A percentile compares a stretch with the other conserved stretches of the same genome.
Evolutionary conservation across 2,888 invertebrate genomes (phyloP).

Genomic region (Drosophila infuscata): DNA sequence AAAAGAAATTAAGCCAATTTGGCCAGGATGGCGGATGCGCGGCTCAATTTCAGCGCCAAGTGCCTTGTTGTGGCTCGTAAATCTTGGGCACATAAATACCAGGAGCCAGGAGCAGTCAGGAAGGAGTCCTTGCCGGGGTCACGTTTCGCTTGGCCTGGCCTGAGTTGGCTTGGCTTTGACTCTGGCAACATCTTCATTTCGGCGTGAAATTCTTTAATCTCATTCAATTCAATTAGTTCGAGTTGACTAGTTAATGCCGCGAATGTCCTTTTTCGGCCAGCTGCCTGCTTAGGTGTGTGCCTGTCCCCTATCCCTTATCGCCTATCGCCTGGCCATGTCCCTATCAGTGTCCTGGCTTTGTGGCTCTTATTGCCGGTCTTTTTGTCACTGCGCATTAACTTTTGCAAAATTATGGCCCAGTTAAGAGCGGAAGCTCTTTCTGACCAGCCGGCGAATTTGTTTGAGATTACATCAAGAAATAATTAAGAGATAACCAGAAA

Average conservation of each 20-base stretch:
- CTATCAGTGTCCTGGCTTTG: slow-evolving; percentile 7
- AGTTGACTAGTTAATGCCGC: slow-evolving; percentile 82
- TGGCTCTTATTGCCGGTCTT: slow-evolving; percentile 25
- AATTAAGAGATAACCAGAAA: slow-evolving; percentile 37
- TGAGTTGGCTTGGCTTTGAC: slow-evolving; percentile 38
- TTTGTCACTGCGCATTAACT: slow-evolving; percentile 75
- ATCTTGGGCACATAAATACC: slow-evolving; percentile 82
- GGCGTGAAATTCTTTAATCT: slow-evolving; percentile 84
- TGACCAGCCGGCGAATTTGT: slow-evolving; percentile 24
- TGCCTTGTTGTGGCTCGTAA: slow-evolving; percentile 79
- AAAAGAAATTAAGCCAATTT: slow-evolving; percentile 85
- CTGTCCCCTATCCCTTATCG: neutral
- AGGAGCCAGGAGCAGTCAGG: slow-evolving; percentile 24
- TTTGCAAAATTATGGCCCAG: slow-evolving; percentile 78
- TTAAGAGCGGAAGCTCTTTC: slow-evolving; percentile 42
- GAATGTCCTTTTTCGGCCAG: slow-evolving; percentile 55
- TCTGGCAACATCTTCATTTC: slow-evolving; percentile 66
- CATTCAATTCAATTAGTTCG: slow-evolving; percentile 85
- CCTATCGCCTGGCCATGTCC: neutral
- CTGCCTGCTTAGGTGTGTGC: slow-evolving; percentile 55
- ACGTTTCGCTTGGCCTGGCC: slow-evolving; percentile 48
- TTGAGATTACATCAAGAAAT: slow-evolving; percentile 24
- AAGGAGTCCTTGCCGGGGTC: slow-evolving; percentile 16
- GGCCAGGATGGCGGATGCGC: slow-evolving; percentile 54
- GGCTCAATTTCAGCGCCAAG: slow-evolving; percentile 74